Evolutionary conservation across 1,140 invertebrate species (phyloP).

Genomic region (Penaeus vannamei): DNA sequence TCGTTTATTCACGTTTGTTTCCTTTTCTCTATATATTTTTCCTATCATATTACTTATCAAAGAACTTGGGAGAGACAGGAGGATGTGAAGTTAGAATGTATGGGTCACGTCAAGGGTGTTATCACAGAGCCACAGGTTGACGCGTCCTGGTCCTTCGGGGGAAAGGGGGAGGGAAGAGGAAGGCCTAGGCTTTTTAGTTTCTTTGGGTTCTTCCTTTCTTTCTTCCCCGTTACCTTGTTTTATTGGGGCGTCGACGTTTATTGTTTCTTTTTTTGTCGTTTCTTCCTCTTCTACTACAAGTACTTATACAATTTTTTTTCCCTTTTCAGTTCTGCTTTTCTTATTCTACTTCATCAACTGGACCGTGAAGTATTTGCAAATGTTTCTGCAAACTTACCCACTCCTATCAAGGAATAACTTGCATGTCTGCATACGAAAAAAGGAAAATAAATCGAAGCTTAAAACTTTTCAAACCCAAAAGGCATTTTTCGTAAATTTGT

Average conservation of each 20-base stretch:
- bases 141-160: background rate
- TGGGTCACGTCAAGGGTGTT: conserved; percentile 25
- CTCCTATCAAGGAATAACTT: too few species aligned
- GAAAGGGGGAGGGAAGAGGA: too few species aligned
- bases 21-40: background rate
- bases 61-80: background rate
- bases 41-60: background rate
- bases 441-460: too few species aligned
- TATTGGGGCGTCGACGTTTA: background rate
- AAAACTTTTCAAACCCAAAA: too few species aligned
- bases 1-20: background rate
- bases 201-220: conserved; percentile 21
- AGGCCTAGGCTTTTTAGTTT: too few species aligned
- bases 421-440: too few species aligned
- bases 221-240: background rate
- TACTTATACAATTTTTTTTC: conserved; percentile 11
- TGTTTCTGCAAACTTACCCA: too few species aligned
- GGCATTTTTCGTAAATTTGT: background rate
- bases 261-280: too few species aligned
- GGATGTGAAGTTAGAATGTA: background rate
- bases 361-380: too few species aligned
- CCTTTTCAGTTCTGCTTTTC: background rate
- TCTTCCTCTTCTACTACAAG: background rate
- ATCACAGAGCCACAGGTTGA: conserved; percentile 56
- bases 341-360: too few species aligned